Evolutionary conservation across 1,140 invertebrate genomes (phyloP).

Genomic region (Calliopsis andreniformis): DNA sequence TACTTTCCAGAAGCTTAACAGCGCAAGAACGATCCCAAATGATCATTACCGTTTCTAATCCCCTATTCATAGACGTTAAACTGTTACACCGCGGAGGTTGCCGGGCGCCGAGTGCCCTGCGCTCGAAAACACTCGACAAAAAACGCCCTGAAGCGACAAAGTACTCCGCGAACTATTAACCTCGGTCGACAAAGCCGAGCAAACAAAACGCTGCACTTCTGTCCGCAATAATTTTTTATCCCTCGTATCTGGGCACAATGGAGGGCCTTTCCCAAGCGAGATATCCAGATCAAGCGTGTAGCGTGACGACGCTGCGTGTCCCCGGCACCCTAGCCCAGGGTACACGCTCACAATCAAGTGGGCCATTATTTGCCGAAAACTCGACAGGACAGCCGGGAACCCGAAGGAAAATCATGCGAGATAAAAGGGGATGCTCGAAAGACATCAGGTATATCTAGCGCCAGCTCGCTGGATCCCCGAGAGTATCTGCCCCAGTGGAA

Average conservation of each 20-base stretch:
- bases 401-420: slow-evolving; percentile 24
- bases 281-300: slow-evolving; percentile 47
- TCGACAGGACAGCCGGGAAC: slow-evolving; percentile 36
- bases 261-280: slow-evolving; percentile 39
- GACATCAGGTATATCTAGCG: slow-evolving; percentile 35
- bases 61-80: slow-evolving; percentile 45
- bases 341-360: slow-evolving; percentile 68
- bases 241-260: slow-evolving; percentile 35
- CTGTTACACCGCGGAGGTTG: slow-evolving; percentile 12
- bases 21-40: slow-evolving; percentile 24
- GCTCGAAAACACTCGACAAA: slow-evolving; percentile 33
- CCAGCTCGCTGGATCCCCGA: slow-evolving; percentile 10
- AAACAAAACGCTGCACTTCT: slow-evolving; percentile 58
- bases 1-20: slow-evolving; percentile 14
- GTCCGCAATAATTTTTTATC: slow-evolving; percentile 63
- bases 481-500: slow-evolving; percentile 10
- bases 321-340: slow-evolving; percentile 44
- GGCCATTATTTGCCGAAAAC: slow-evolving; percentile 67
- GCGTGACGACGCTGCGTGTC: slow-evolving; percentile 41
- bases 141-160: slow-evolving; percentile 32
- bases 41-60: slow-evolving; percentile 51
- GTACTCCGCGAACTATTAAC: slow-evolving; percentile 56
- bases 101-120: neutral
- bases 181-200: slow-evolving; percentile 48
- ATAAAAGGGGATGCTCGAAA: slow-evolving; percentile 37